phyloP scores from a whole-genome alignment of 2,797 vertebrate species.

The Echiichthys vipera region DNA sequence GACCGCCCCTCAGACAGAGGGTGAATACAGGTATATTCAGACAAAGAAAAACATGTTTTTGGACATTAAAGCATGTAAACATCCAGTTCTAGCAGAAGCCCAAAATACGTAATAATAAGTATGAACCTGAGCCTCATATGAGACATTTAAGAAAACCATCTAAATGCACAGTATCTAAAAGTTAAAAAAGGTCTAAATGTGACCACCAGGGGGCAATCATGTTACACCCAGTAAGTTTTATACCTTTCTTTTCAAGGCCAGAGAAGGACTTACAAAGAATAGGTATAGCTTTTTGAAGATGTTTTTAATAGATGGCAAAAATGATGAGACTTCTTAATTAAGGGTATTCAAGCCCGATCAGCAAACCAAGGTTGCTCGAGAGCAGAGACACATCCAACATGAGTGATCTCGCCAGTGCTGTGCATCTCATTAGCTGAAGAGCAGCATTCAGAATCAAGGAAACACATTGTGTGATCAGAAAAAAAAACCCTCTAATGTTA shows the following conservation, averaged over 20 bases:
- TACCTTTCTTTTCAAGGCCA: conserved; percentile 21
- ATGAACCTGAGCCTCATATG: no score
- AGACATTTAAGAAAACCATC: background rate
- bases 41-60: no score
- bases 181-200: no score
- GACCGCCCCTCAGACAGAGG: no score
- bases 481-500: background rate
- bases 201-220: conserved; percentile 65
- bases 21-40: no score
- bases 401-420: background rate
- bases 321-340: conserved; percentile 50
- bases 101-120: no score
- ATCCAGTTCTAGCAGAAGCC: no score
- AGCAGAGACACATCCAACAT: conserved; percentile 6
- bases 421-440: conserved; percentile 3
- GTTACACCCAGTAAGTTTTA: background rate
- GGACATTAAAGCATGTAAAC: no score
- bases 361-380: conserved; percentile 7
- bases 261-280: background rate
- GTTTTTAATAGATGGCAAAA: conserved; percentile 35
- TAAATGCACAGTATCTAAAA: no score
- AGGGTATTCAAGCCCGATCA: conserved; percentile 21
- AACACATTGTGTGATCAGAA: background rate
- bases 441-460: conserved; percentile 4
- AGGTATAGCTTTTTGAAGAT: conserved; percentile 10